Percentiles rank a stretch among this genome's conserved stretches.
phyloP scores from a whole-genome alignment of 2,113 vertebrate genomes.

The Marmota monax region DNA sequence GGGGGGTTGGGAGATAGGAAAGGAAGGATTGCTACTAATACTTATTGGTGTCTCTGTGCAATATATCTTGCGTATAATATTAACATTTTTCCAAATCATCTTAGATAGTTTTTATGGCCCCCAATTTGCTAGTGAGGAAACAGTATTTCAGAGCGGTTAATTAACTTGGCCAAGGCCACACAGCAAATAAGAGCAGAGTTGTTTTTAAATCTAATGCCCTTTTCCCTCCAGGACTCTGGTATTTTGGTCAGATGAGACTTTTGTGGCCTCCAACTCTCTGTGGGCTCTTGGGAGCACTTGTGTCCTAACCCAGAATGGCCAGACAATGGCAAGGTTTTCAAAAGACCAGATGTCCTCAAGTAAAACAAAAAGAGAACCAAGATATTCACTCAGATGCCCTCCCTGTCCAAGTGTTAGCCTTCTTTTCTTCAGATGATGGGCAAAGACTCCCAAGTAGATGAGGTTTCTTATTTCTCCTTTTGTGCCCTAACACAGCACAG shows the following conservation, averaged over 20 bases:
- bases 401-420: not conserved
- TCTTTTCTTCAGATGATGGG: not conserved
- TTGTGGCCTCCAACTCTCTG: not conserved
- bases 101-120: constrained; percentile 34
- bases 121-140: constrained; percentile 40
- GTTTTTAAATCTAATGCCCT: not conserved
- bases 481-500: not conserved
- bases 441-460: not conserved
- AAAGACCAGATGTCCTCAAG: not conserved
- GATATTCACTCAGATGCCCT: not conserved
- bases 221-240: no score
- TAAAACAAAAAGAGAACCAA: not conserved
- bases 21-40: not conserved
- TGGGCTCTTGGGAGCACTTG: not conserved
- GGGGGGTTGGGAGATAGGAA: not conserved
- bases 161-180: not conserved
- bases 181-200: not conserved
- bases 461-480: not conserved
- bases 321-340: not conserved
- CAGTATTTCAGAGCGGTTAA: constrained; percentile 51
- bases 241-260: not conserved
- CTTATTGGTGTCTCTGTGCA: not conserved
- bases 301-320: not conserved
- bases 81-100: constrained; percentile 22
- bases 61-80: not conserved